Base-by-base conservation (phyloP, 2,888 invertebrate genomes). In the Nezara viridula region DNA sequence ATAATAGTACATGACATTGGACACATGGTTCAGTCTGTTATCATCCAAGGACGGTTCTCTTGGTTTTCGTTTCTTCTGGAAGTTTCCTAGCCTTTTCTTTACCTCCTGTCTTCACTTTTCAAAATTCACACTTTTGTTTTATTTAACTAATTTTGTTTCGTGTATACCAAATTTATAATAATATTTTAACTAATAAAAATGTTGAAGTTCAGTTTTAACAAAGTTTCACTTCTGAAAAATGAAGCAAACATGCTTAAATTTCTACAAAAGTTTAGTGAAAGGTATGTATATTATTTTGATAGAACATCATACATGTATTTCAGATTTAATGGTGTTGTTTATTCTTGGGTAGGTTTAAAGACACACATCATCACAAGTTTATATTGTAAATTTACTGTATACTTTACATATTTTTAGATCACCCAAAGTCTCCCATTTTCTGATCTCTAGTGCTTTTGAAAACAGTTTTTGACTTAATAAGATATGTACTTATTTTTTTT, bases 191-290 rank as follows among this genome's bases (percentile, higher is more conserved):
- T 14, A 6, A 47, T 27, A 49, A 90, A 89, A 89, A 90, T 90
- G 90, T 89, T 90, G 49, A 90, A 90, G 85, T 60, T 90, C 37
- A 88, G 90, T 85, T 73, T 89, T 27, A 86, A 88, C 66, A 89
- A 88, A 32, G 49, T 89, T 32, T 89, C 88, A 37, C 90, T 89
- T 86, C 52, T 90, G 24, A 90, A 89, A 47, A 90, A 90, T 88
- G 90, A 90, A 89, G 90, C 90, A 12, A 89, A 88, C 32, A 40
- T 90, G 55, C 86, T 90, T 44, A 90, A 90, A 40, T 32, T 90
- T 55, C 86, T 88, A 55, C 90, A 90, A 85, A 85, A 89, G 60
- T 27, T 90, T 81, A 90, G 86, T 86, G 81, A 88, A n/a, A 90
- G 90, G 90, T 90, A 88, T 88, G 86, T 88, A 9, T 37, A n/a